Conservation (phyloP, 1,140 invertebrate species). For the Polyergus mexicanus region DNA sequence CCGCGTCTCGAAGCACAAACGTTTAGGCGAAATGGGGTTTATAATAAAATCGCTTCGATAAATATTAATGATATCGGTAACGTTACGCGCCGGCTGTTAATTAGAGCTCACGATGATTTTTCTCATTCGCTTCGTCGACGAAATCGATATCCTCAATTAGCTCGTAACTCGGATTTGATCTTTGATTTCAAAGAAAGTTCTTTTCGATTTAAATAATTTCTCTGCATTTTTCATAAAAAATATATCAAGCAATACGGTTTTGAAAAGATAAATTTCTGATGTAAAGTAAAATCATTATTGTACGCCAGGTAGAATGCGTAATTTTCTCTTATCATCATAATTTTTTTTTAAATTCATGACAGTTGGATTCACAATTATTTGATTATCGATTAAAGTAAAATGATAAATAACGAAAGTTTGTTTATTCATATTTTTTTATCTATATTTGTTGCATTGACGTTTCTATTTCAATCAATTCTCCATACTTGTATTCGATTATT, state of each 20-base stretch:
- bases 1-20: constrained; percentile 14
- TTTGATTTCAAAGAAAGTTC: neutral
- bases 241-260: neutral
- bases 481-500: neutral
- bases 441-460: neutral
- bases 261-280: neutral
- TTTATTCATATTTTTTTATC: neutral
- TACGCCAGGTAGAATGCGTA: neutral
- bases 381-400: neutral
- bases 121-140: constrained; percentile 4
- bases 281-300: neutral
- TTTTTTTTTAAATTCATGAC: neutral
- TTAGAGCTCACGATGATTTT: constrained; percentile 19
- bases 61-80: constrained; percentile 57
- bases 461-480: neutral
- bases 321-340: neutral
- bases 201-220: neutral
- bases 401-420: neutral
- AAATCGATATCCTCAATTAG: constrained; percentile 44
- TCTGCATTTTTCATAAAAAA: neutral
- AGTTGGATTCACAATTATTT: neutral
- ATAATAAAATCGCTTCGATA: constrained; percentile 62
- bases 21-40: constrained; percentile 46
- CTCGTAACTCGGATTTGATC: constrained; percentile 31
- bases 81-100: constrained; percentile 28